A percentile compares a stretch with the other conserved stretches of the same genome.
phyloP scores from a whole-genome alignment of 92 coral and sea anemone species.

The Zoanthus gigantus region DNA sequence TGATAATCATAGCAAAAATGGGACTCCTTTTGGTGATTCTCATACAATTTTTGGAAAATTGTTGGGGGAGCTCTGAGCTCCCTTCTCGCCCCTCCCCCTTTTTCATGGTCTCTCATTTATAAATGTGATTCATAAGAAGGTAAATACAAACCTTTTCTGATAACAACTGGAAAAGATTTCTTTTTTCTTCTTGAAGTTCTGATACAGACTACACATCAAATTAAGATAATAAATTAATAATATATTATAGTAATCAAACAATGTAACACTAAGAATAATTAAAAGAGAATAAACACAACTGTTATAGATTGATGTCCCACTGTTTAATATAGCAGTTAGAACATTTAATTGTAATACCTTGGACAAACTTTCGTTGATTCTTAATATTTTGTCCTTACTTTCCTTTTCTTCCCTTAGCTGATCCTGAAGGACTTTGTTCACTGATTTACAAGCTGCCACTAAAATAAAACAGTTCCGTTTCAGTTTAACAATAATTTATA shows the following conservation, averaged over 20 bases:
- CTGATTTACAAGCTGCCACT: slow-evolving; percentile 90
- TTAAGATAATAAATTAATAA: neutral
- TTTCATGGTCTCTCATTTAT: neutral
- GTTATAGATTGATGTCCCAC: neutral
- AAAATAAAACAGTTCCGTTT: neutral
- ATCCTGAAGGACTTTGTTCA: slow-evolving; percentile 76
- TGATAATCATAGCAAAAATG: too few species aligned
- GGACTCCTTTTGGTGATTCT: too few species aligned
- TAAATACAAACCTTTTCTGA: slow-evolving; percentile 70
- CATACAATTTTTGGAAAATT: too few species aligned
- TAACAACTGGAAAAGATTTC: slow-evolving; percentile 68
- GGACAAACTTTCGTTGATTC: slow-evolving; percentile 61
- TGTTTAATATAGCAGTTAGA: neutral
- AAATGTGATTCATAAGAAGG: neutral
- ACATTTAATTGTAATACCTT: slow-evolving; percentile 34
- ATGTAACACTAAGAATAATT: too few species aligned
- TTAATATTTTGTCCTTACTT: slow-evolving; percentile 65
- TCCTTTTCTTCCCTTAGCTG: slow-evolving; percentile 81
- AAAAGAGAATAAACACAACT: too few species aligned
- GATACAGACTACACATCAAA: slow-evolving; percentile 34
- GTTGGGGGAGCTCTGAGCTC: too few species aligned
- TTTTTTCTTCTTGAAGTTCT: slow-evolving; percentile 73
- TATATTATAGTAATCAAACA: neutral
- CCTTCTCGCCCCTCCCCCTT: neutral
- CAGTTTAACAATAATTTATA: too few species aligned